Percentiles rank a stretch among this genome's conserved stretches.
Evolutionary conservation across 2,888 invertebrate species (phyloP).

Genomic region (Diarsia dahlii): DNA sequence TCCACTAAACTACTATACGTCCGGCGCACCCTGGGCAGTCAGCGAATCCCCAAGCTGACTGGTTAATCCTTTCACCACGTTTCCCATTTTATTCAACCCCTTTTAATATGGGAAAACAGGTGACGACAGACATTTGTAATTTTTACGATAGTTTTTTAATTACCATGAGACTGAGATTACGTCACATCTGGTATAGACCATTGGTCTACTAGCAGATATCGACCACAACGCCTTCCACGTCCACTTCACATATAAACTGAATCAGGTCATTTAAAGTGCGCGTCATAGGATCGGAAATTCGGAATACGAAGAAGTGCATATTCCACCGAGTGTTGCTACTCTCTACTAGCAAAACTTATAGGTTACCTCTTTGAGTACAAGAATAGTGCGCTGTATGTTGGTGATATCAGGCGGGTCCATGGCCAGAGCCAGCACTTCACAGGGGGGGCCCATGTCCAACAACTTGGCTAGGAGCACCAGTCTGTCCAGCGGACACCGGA

Average conservation of each 20-base stretch:
- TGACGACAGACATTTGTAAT: neutral
- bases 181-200: neutral
- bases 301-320: neutral
- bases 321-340: neutral
- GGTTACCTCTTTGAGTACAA: conserved; percentile 95
- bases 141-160: neutral
- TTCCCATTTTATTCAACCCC: neutral
- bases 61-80: too few relatives aligned
- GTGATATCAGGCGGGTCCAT: conserved; percentile 96
- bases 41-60: too few relatives aligned
- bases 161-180: neutral
- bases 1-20: too few relatives aligned
- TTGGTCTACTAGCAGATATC: neutral
- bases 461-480: conserved; percentile 95
- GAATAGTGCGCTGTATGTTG: conserved; percentile 95
- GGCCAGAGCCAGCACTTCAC: conserved; percentile 95
- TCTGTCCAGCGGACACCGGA: conserved; percentile 95
- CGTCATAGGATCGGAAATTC: neutral
- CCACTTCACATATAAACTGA: neutral
- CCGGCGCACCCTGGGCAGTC: too few relatives aligned
- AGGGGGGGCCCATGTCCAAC: conserved; percentile 95
- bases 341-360: neutral
- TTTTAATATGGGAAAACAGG: neutral
- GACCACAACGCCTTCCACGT: neutral
- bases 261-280: neutral